Percentiles rank a stretch among this genome's conserved stretches.
phyloP scores from a whole-genome alignment of 2,113 vertebrate genomes.

The Mola mola region DNA sequence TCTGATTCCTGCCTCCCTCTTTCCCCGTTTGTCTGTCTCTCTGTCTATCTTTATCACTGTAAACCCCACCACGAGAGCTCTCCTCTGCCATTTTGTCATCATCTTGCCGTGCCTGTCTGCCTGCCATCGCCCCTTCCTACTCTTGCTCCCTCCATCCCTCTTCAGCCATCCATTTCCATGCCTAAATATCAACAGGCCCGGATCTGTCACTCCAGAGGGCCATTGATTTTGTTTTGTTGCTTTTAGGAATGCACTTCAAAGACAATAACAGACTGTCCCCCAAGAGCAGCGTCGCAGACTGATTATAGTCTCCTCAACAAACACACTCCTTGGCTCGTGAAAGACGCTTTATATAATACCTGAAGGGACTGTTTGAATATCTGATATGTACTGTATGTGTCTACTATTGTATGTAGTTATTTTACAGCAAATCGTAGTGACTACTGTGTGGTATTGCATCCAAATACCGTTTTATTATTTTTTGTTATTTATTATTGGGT shows the following conservation, averaged over 20 bases:
- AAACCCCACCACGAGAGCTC: constrained; percentile 33
- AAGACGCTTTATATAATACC: constrained; percentile 61
- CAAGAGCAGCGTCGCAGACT: constrained; percentile 57
- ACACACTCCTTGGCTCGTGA: constrained; percentile 50
- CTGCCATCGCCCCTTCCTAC: constrained; percentile 26
- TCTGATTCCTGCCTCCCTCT: constrained; percentile 51
- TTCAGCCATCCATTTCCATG: constrained; percentile 56
- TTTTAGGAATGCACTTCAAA: constrained; percentile 73
- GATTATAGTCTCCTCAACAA: constrained; percentile 65
- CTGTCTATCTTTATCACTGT: constrained; percentile 42
- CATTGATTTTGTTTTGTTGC: constrained; percentile 73
- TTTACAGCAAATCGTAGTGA: constrained; percentile 61
- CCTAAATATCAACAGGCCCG: constrained; percentile 69
- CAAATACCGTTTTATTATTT: constrained; percentile 40
- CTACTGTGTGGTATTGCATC: constrained; percentile 64
- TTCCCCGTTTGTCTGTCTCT: background rate
- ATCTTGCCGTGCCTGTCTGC: constrained; percentile 32
- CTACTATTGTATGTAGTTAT: constrained; percentile 61
- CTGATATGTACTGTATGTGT: constrained; percentile 62
- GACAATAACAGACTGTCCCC: constrained; percentile 72
- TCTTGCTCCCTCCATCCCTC: constrained; percentile 15
- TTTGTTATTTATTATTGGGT: constrained; percentile 38
- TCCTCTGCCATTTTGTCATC: constrained; percentile 53
- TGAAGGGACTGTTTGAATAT: constrained; percentile 58
- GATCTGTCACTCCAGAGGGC: constrained; percentile 71